Percentiles rank a stretch among this genome's conserved stretches.
Conservation (phyloP, 1,140 invertebrate species). For the Ceratina australensis region DNA sequence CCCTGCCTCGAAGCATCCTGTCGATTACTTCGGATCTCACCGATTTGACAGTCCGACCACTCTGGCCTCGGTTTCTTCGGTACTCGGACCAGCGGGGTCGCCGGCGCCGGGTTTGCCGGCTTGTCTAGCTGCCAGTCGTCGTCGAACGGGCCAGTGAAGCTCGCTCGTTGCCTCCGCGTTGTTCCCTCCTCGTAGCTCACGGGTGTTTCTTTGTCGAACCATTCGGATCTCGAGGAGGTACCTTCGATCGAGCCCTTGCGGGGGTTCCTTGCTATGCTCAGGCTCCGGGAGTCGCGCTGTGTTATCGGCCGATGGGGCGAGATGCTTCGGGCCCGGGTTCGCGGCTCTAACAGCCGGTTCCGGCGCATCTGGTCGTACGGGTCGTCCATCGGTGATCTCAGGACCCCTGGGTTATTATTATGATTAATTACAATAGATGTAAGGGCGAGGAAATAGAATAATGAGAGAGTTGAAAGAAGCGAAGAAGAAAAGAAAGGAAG, state of each 20-base stretch:
- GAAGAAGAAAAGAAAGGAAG: too few relatives aligned
- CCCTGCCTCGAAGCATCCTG: too few relatives aligned
- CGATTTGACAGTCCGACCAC: background rate
- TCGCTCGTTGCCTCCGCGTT: conserved; percentile 48
- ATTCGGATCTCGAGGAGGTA: conserved; percentile 64
- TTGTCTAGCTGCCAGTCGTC: conserved; percentile 58
- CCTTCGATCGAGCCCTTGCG: conserved; percentile 53
- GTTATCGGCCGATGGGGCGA: conserved; percentile 79
- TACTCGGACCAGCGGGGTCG: conserved; percentile 1
- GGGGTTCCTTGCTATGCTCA: conserved; percentile 78
- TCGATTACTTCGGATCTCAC: conserved; percentile 18
- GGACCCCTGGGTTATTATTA: too few relatives aligned
- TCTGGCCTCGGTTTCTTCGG: conserved; percentile 37
- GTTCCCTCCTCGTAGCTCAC: conserved; percentile 54
- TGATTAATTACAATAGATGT: too few relatives aligned
- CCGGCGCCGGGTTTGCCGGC: conserved; percentile 23
- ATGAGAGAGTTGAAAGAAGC: too few relatives aligned
- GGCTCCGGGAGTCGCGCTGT: conserved; percentile 78
- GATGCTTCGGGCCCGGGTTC: conserved; percentile 82
- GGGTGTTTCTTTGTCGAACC: conserved; percentile 70
- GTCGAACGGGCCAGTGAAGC: conserved; percentile 25
- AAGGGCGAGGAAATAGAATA: too few relatives aligned
- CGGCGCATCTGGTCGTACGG: conserved; percentile 90
- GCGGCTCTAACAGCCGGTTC: conserved; percentile 84
- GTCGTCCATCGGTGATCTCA: conserved; percentile 79